Evolutionary conservation across 2,113 vertebrate genomes (phyloP).

Genomic region (Hypocryptadius cinnamomeus): DNA sequence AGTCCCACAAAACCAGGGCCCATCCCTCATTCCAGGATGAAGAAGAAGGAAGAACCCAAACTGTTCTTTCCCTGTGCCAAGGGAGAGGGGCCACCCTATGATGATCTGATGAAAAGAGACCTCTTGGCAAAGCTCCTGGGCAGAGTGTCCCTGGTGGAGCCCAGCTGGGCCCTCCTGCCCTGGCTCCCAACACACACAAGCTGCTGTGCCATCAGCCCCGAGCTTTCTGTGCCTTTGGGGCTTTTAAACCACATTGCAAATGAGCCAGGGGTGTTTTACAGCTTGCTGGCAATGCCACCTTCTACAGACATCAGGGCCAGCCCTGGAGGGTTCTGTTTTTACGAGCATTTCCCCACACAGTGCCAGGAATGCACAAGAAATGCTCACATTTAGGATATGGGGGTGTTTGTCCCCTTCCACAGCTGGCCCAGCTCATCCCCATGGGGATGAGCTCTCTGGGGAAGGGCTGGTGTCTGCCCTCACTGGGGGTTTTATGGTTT

Average conservation of each 20-base stretch:
- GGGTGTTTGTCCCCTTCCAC: background rate
- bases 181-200: background rate
- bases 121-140: background rate
- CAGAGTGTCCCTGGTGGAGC: background rate
- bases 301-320: slow-evolving; percentile 2
- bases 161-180: background rate
- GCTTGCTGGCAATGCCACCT: slow-evolving; percentile 21
- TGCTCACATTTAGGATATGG: background rate
- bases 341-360: background rate
- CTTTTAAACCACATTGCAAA: background rate
- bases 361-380: background rate
- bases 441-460: rapidly evolving
- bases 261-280: slow-evolving; percentile 30
- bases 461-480: background rate
- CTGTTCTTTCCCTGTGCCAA: slow-evolving; percentile 23
- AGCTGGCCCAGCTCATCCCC: background rate
- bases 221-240: slow-evolving; percentile 19
- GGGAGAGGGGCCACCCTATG: background rate
- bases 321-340: background rate
- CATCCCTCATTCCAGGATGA: background rate
- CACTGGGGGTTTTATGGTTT: background rate
- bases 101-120: background rate
- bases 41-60: background rate
- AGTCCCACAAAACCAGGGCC: background rate
- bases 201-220: background rate